Conservation (phyloP, 1,140 invertebrate species). For the Arctopsyche grandis region DNA sequence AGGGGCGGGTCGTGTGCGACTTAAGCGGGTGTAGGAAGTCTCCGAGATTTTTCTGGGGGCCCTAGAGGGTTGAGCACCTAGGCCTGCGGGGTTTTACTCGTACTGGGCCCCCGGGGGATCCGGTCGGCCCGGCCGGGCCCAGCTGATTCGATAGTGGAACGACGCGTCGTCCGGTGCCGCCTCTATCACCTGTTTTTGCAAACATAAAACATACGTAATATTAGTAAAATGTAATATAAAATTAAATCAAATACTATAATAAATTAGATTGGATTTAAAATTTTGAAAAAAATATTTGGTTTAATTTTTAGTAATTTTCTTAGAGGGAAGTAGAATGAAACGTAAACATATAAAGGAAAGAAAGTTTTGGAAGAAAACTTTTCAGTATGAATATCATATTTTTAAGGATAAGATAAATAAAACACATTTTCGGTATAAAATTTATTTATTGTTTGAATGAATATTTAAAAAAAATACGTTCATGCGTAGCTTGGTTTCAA, state of each 20-base stretch:
- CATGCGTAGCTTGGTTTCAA: too few relatives aligned
- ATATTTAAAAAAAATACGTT: too few relatives aligned
- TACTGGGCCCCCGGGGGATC: slow-evolving; percentile 60
- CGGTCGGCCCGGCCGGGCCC: slow-evolving; percentile 61
- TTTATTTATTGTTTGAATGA: too few relatives aligned
- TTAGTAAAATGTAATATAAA: background rate
- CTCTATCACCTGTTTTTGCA: slow-evolving; percentile 66
- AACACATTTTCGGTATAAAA: too few relatives aligned
- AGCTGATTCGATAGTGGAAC: slow-evolving; percentile 69
- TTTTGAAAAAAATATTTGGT: too few relatives aligned
- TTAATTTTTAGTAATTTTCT: too few relatives aligned
- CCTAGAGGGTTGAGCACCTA: slow-evolving; percentile 43
- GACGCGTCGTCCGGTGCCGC: slow-evolving; percentile 69
- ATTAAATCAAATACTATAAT: background rate
- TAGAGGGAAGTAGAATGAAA: too few relatives aligned
- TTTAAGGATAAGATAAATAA: too few relatives aligned
- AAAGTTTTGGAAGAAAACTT: too few relatives aligned
- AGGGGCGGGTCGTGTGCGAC: background rate
- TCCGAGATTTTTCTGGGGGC: background rate
- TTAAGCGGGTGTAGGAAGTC: background rate
- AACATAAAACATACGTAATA: slow-evolving; percentile 35
- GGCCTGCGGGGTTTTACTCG: slow-evolving; percentile 57
- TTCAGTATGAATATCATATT: too few relatives aligned
- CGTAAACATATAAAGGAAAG: too few relatives aligned
- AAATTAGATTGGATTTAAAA: too few relatives aligned